These are phyloP conservation scores for Gymnoscopelus braueri DNA, from an alignment of 2,797 vertebrate genomes.

Conservation along the genomic window DNA sequence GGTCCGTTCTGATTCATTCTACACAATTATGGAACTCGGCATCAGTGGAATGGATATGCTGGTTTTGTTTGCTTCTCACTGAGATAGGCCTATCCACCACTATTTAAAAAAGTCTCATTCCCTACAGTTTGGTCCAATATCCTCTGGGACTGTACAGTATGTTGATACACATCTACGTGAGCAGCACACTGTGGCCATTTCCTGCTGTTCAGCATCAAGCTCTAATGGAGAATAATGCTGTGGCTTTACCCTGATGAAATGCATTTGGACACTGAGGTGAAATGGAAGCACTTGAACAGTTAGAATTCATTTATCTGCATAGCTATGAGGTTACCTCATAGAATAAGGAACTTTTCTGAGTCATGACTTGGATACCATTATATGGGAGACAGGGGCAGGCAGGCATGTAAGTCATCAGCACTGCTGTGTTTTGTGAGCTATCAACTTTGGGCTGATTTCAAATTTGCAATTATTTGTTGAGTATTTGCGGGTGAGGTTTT, in stretches of 20 bases:
- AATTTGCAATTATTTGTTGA: background rate
- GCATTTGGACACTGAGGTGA: conserved; percentile 80
- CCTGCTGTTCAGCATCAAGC: conserved; percentile 88
- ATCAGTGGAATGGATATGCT: conserved; percentile 27
- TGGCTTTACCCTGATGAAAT: conserved; percentile 82
- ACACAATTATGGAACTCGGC: conserved; percentile 31
- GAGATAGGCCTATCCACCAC: no score
- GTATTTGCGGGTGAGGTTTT: background rate
- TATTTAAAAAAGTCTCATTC: conserved; percentile 3
- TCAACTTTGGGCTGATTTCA: conserved; percentile 1
- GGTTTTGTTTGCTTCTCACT: background rate
- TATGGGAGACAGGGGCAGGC: background rate
- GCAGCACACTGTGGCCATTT: conserved; percentile 84
- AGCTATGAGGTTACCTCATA: conserved; percentile 82
- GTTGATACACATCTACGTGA: conserved; percentile 77
- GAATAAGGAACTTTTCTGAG: conserved; percentile 57
- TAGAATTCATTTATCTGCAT: conserved; percentile 79
- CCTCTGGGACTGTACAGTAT: conserved; percentile 58
- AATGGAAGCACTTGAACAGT: conserved; percentile 79
- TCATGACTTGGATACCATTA: background rate
- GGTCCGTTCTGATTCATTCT: conserved; percentile 33
- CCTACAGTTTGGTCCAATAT: background rate
- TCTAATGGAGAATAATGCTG: conserved; percentile 77
- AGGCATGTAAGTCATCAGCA: conserved; percentile 3
- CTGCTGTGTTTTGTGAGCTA: conserved; percentile 2